Evolutionary conservation across 2,113 vertebrate species (phyloP).

Genomic region (Rattus rattus): DNA sequence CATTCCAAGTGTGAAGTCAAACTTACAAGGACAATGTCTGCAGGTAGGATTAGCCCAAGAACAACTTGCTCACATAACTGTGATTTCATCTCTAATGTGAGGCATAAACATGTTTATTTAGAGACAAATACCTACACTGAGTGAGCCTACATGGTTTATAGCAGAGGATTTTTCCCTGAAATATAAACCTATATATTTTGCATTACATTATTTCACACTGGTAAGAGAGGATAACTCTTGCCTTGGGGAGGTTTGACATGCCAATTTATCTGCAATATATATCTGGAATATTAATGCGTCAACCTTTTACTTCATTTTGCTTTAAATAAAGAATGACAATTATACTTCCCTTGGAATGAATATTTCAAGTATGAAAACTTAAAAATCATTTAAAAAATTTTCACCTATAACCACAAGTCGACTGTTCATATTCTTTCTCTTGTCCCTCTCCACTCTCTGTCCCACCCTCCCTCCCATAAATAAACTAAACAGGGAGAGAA

Average conservation of each 20-base stretch:
- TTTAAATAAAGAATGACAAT: conserved; percentile 61
- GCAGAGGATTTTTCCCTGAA: conserved; percentile 50
- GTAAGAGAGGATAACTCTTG: conserved; percentile 33
- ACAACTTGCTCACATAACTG: neutral
- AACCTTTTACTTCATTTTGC: conserved; percentile 46
- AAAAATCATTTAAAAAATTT: conserved; percentile 18
- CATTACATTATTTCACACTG: conserved; percentile 30
- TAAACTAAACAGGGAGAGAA: neutral
- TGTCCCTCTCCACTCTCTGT: neutral
- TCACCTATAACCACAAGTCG: neutral
- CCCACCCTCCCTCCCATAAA: neutral
- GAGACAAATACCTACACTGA: conserved; percentile 40
- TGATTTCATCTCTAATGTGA: neutral
- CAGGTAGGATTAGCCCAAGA: neutral
- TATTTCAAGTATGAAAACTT: conserved; percentile 59
- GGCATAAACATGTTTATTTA: conserved; percentile 58
- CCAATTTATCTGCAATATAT: conserved; percentile 44
- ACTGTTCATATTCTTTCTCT: neutral
- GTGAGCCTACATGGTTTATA: conserved; percentile 23
- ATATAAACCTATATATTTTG: conserved; percentile 54
- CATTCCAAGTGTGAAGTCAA: neutral
- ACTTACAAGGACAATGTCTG: neutral
- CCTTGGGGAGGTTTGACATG: conserved; percentile 46
- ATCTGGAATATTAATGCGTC: conserved; percentile 53
- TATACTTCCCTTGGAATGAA: neutral